Evolutionary conservation across 2,797 vertebrate genomes (phyloP).

Genomic region (Coranthus polyacanthus): DNA sequence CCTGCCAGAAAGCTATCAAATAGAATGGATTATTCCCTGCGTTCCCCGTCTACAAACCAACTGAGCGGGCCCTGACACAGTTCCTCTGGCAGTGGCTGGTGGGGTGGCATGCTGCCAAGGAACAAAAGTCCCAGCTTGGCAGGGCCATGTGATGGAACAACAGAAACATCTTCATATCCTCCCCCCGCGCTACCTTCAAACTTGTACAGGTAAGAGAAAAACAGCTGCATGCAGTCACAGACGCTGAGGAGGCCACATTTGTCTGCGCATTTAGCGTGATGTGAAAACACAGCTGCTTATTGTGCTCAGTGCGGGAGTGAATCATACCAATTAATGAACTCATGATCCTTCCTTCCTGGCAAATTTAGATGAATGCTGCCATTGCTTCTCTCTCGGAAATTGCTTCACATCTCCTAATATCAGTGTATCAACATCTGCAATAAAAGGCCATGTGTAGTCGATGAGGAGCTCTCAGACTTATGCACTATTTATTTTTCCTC

Average conservation of each 20-base stretch:
- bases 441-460: slow-evolving; percentile 58
- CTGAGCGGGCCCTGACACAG: slow-evolving; percentile 67
- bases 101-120: slow-evolving; percentile 61
- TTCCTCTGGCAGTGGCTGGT: slow-evolving; percentile 68
- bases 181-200: slow-evolving; percentile 35
- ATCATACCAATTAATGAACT: slow-evolving; percentile 70
- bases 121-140: slow-evolving; percentile 68
- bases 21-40: slow-evolving; percentile 69
- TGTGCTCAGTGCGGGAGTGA: slow-evolving; percentile 44
- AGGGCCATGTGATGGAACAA: slow-evolving; percentile 54
- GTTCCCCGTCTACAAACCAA: slow-evolving; percentile 61
- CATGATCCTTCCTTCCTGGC: slow-evolving; percentile 70
- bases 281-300: slow-evolving; percentile 67
- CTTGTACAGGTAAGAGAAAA: slow-evolving; percentile 60
- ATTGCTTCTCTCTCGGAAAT: slow-evolving; percentile 37
- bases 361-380: slow-evolving; percentile 52
- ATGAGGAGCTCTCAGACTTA: slow-evolving; percentile 47
- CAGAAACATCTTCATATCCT: slow-evolving; percentile 62
- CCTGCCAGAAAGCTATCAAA: slow-evolving; percentile 72
- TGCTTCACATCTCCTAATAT: slow-evolving; percentile 41
- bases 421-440: slow-evolving; percentile 62
- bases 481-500: slow-evolving; percentile 54
- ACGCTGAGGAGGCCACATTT: slow-evolving; percentile 4
- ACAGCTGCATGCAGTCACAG: slow-evolving; percentile 40
- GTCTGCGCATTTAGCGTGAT: background rate